Evolutionary conservation across 30 jellyfish, hydroid and myxozoan genomes (phyloP).

Genomic region (Hydractinia symbiolongicarpus): DNA sequence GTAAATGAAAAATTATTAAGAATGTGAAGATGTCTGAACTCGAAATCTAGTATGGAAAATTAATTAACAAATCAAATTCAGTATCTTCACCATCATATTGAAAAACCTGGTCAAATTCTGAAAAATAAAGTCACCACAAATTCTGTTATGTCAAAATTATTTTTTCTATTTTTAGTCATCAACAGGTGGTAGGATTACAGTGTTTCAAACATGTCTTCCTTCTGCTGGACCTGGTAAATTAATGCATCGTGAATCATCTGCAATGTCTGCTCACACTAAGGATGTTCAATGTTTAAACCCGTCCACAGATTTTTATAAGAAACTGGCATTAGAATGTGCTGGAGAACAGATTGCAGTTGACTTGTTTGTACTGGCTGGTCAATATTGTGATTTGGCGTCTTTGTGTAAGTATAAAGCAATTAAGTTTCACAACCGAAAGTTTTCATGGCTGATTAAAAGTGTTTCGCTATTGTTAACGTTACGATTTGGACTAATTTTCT

Average conservation of each 20-base stretch:
- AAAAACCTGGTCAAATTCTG: too few relatives aligned
- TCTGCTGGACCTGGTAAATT: conserved; percentile 84
- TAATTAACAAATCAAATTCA: too few relatives aligned
- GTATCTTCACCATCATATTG: too few relatives aligned
- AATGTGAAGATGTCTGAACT: background rate
- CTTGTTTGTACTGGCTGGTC: conserved; percentile 70
- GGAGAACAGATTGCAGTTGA: conserved; percentile 94
- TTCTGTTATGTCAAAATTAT: too few relatives aligned
- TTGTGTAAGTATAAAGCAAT: conserved; percentile 48
- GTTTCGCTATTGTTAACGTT: background rate
- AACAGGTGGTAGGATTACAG: conserved; percentile 89
- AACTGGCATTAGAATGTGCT: conserved; percentile 91
- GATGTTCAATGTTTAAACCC: conserved; percentile 73
- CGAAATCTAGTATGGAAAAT: too few relatives aligned
- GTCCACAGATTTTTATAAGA: conserved; percentile 85
- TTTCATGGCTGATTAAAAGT: background rate
- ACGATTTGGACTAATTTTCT: background rate
- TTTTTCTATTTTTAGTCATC: conserved; percentile 37
- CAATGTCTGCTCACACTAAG: conserved; percentile 66
- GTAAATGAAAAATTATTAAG: background rate
- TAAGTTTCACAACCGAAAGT: background rate
- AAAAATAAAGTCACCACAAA: too few relatives aligned
- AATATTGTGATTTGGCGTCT: conserved; percentile 81
- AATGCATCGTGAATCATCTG: conserved; percentile 50
- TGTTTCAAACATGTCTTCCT: conserved; percentile 86